These are phyloP conservation scores for Scalopus aquaticus DNA, from an alignment of 2,113 vertebrate genomes.

Conservation along the genomic window DNA sequence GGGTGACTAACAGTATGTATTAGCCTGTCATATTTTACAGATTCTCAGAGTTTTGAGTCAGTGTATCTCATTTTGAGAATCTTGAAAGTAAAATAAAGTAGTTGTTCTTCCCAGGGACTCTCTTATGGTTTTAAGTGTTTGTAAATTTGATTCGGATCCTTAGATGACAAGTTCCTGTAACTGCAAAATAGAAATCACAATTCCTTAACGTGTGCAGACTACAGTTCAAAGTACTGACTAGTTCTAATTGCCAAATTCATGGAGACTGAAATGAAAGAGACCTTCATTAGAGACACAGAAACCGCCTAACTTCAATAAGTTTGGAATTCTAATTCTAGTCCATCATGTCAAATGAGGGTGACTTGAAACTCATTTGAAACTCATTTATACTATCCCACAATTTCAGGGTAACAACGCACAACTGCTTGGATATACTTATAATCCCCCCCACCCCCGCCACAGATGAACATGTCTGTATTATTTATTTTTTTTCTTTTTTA, in stretches of 20 bases:
- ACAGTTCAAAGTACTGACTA: not conserved
- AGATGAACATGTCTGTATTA: not conserved
- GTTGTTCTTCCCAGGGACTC: not conserved
- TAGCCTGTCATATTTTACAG: conserved; percentile 31
- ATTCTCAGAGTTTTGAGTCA: conserved; percentile 30
- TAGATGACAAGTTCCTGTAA: not conserved
- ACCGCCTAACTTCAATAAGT: conserved; percentile 23
- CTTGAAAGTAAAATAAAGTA: conserved; percentile 8
- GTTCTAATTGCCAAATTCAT: not conserved
- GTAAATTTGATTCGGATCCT: conserved; percentile 12
- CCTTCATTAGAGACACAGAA: conserved; percentile 27
- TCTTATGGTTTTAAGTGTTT: conserved; percentile 52
- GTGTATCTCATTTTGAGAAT: conserved; percentile 39
- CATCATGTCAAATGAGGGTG: not conserved
- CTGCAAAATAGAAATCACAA: conserved; percentile 29
- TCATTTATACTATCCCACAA: not conserved
- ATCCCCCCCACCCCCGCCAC: not conserved
- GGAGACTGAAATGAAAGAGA: conserved; percentile 30
- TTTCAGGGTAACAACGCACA: conserved; percentile 9
- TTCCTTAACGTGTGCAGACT: not conserved
- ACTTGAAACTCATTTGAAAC: conserved; percentile 10
- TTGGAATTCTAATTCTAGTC: conserved; percentile 39
- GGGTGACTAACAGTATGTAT: conserved; percentile 3
- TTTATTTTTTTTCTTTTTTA: too few relatives aligned
- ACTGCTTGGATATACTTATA: not conserved